Evolutionary conservation across 1,140 invertebrate species (phyloP), one percentile per base, ranked within the genome.

Genomic region (Solenopsis invicta): DNA sequence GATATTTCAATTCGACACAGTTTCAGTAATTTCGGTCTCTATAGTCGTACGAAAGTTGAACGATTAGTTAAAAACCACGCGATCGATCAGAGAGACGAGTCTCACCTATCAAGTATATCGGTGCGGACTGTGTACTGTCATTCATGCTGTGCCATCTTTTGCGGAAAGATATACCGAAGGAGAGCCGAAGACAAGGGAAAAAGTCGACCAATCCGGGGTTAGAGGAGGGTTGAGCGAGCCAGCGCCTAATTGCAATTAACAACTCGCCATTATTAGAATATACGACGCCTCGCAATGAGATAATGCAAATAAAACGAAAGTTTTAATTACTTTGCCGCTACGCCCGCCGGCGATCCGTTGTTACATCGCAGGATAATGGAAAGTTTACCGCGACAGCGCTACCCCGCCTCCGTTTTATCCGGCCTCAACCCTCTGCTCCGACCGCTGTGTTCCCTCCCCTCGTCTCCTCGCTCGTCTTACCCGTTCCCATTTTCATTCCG

Each of bases 241-340:
- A 91, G 85, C 92, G 93, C 91, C 94, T 95, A 94, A 95, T 95
- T 95, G 94, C 94, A 95, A 95, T 95, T 95, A 95, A 95, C 94
- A 94, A 94, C 94, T 94, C 93, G 88, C 94, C 94, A 95, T 95
- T 95, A 95, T 95, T 94, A 95, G 93, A 95, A 95, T 94, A 94
- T 94, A 95, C 94, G 93, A 93, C 93, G 93, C 93, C 91, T 94
- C 93, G 93, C 94, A 95, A 95, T 94, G 94, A 95, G 94, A 94
- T 95, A 95, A 95, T 94, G 94, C 94, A 95, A 95, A 95, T 94
- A 95, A 95, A 94, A 95, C 91, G 94, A 94, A 95, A 95, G 94
- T 95, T 95, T 95, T 95, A 94, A 95, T 95, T 95, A 94, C 94
- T 95, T 95, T 94, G 92, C 93, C 88, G 90, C 91, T 94, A 92